Base-by-base conservation (phyloP, 2,113 vertebrate genomes). In the Microcebus ravelobensis region DNA sequence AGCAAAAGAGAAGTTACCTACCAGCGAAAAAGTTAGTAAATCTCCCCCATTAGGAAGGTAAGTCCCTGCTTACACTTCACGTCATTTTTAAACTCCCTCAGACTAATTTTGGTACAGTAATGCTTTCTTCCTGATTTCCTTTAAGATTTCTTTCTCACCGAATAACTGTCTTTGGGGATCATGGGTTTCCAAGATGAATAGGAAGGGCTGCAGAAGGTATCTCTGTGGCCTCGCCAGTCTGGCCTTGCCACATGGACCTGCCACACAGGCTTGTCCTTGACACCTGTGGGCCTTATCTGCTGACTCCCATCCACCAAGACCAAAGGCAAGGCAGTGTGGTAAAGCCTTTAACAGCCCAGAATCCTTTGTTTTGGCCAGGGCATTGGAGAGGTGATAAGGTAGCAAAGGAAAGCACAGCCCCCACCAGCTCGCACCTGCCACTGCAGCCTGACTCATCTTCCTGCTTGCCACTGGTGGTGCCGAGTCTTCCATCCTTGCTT, bases 31-130 rank as follows among this genome's bases (percentile, higher is more conserved):
- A 97, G 80, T 96, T 45, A 98, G 95, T 96, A 97, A 98, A 92
- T 97, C 98, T 97, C 92, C 96, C 97, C 93, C 73, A 68, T 95
- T 98, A 97, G 96, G 97, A 95, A 98, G 98, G 98, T 98, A 98
- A 98, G 98, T 98, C 96, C 97, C 97, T 97, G 27, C 90, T 97
- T 84, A 5, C 21, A 1, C 83, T 94, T 50, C 52, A 81, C 87
- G 82, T 95, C 95, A 68, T 84, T 92, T 97, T 95, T 92, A 95
- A 92, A 92, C 71, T 34, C 73, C 27, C 23, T 6, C 55, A 20
- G n/a, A 6, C 23, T 91, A 42, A 77, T 74, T 88, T 57, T n/a
- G 76, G 57, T 82, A 17, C 2, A 11, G 52, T 48, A 27, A 42
- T 57, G 20, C 70, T 86, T 71, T 77, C 79, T 95, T 81, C 82